A percentile compares a stretch with the other conserved stretches of the same genome.
phyloP scores from a whole-genome alignment of 2,113 vertebrate genomes.

The Tursiops truncatus region DNA sequence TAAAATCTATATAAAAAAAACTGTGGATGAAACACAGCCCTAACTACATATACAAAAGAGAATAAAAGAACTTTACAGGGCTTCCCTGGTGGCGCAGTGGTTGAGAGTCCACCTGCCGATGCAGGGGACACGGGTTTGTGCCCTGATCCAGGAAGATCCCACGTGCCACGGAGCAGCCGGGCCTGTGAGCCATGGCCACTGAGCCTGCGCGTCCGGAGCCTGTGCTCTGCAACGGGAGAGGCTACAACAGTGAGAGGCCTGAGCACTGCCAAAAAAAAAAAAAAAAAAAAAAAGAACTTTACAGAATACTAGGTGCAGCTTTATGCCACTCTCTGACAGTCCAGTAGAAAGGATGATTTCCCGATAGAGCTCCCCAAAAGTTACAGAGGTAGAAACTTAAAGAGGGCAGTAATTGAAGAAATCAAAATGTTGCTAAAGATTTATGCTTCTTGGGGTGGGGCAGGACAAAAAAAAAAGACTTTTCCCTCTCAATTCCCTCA shows the following conservation, averaged over 20 bases:
- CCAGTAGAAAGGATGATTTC: background rate
- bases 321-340: background rate
- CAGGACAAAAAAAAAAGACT: background rate
- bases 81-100: too few relatives aligned
- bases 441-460: too few relatives aligned
- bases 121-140: too few relatives aligned
- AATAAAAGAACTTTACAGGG: background rate
- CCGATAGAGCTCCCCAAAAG: background rate
- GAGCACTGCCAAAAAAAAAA: background rate
- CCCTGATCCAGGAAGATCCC: too few relatives aligned
- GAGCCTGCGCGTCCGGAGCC: too few relatives aligned
- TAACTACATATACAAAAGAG: background rate
- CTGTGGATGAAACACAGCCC: background rate
- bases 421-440: background rate
- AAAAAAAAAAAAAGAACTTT: background rate
- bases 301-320: background rate
- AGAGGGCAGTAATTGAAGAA: background rate
- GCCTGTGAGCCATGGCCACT: too few relatives aligned
- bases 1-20: background rate
- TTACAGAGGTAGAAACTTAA: background rate
- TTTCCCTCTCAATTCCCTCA: background rate
- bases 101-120: too few relatives aligned
- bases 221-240: too few relatives aligned
- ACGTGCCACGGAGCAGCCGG: too few relatives aligned
- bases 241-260: too few relatives aligned